These are phyloP conservation scores for Anagyrus pseudococci DNA, from an alignment of 2,888 invertebrate genomes.

Conservation along the genomic window DNA sequence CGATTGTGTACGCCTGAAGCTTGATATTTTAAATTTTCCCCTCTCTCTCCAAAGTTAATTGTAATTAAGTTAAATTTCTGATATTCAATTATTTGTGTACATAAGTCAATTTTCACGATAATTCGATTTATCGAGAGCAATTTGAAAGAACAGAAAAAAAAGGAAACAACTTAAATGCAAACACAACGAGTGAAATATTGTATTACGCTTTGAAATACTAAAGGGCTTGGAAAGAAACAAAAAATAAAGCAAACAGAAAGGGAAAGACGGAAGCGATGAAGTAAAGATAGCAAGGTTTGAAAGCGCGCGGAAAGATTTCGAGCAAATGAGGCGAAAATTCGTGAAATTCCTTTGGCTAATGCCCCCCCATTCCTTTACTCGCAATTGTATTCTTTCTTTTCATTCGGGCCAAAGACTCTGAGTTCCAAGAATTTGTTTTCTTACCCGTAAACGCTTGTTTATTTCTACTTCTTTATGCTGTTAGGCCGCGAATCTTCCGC, in stretches of 20 bases:
- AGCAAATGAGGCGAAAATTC: slow-evolving; percentile 22
- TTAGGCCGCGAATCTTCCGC: neutral
- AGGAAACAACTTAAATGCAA: too few relatives aligned
- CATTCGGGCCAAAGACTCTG: neutral
- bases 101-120: too few relatives aligned
- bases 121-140: too few relatives aligned
- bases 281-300: neutral
- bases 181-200: too few relatives aligned
- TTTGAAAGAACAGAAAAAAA: too few relatives aligned
- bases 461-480: neutral
- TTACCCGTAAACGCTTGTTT: neutral
- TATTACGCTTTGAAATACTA: too few relatives aligned
- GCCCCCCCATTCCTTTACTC: slow-evolving; percentile 1
- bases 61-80: too few relatives aligned
- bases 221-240: too few relatives aligned
- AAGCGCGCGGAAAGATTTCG: neutral
- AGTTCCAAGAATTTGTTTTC: slow-evolving; percentile 2
- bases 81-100: too few relatives aligned
- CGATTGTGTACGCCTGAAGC: too few relatives aligned
- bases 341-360: slow-evolving; percentile 14
- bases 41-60: too few relatives aligned
- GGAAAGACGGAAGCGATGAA: neutral
- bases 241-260: slow-evolving; percentile 8
- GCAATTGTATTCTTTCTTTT: slow-evolving; percentile 1
- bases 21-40: too few relatives aligned